Evolutionary conservation across 2,113 vertebrate genomes (phyloP), one percentile per base, ranked within the genome.

Genomic region (Channa maculata): DNA sequence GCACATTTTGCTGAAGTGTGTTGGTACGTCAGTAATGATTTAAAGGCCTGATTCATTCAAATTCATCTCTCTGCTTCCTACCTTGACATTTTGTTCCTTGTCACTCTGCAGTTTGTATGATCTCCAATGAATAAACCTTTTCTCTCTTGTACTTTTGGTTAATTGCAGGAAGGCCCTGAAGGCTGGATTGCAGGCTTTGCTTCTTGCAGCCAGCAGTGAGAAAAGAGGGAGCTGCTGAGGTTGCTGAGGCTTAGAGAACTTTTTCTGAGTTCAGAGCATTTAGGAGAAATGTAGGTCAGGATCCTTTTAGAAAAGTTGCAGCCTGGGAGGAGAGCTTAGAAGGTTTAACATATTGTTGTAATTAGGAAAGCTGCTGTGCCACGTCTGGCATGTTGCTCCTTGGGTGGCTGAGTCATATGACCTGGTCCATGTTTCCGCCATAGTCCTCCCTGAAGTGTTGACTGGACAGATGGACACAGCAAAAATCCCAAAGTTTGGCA

Each of bases 271-370:
- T 74, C 66, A 71, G 81, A 85, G 79, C 79, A 48, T 14, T 61
- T 48, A 63, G 69, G 11, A 71, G 66, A 89, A 92, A 92, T 89
- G 83, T 91, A 92, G 91, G 91, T 92, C 91, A 89, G 39, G 41
- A 13, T 77, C 67, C 69, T 66, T 80, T 80, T 66, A 72, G 71
- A 81, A 77, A 84, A 80, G 43, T 45, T 73, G 60, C 8, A 34
- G 71, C 24, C 68, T 6, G n/a, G 48, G 69, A 71, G 77, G 33
- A 74, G 59, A 68, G 80, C 79, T 82, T 77, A 68, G 77, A 58
- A 65, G 82, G 60, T 85, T 77, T 68, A 80, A 62, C 86, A 86
- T 88, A 75, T 84, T 86, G 89, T 80, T 82, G 86, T 87, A 77
- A 84, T 87, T 84, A 81, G 63, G 66, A 77, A 67, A 50, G 76